Percentiles rank a stretch among this genome's conserved stretches.
These are phyloP conservation scores for Irena cyanogastra DNA, from an alignment of 2,113 vertebrate genomes.

Conservation along the genomic window DNA sequence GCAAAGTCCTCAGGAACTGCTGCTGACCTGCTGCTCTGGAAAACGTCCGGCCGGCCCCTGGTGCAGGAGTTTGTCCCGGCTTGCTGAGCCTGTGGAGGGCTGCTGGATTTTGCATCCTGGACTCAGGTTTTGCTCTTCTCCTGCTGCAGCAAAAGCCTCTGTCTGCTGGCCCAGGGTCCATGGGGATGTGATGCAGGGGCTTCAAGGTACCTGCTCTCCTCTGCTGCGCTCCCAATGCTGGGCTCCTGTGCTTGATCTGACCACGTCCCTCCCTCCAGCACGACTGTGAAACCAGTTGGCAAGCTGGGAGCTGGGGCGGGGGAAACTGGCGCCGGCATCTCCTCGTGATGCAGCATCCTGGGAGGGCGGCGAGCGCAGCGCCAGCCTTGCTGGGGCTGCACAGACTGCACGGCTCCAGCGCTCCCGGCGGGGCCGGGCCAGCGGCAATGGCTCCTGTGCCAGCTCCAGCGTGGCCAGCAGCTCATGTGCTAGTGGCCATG, in stretches of 20 bases:
- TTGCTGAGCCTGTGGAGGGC: neutral
- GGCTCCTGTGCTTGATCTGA: neutral
- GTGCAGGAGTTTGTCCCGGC: rapidly evolving
- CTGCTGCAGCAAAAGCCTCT: neutral
- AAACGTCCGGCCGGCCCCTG: rapidly evolving
- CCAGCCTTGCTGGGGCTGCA: neutral
- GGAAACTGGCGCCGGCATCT: neutral
- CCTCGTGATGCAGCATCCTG: conserved; percentile 47
- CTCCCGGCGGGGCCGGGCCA: neutral
- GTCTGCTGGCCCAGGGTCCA: rapidly evolving
- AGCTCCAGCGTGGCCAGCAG: neutral
- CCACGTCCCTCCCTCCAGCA: neutral
- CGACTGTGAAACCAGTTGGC: neutral
- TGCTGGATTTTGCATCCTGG: neutral
- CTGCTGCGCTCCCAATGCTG: rapidly evolving
- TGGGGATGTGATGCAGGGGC: neutral
- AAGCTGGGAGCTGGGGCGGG: neutral
- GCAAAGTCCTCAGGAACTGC: neutral
- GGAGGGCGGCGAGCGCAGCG: neutral
- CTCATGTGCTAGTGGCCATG: neutral
- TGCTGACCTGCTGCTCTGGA: neutral
- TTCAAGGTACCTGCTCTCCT: neutral
- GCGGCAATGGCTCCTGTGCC: neutral
- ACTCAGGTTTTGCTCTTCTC: neutral
- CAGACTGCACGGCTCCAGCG: conserved; percentile 13